Evolutionary conservation across 2,888 invertebrate species (phyloP).

Genomic region (Caenorhabditis uteleia): DNA sequence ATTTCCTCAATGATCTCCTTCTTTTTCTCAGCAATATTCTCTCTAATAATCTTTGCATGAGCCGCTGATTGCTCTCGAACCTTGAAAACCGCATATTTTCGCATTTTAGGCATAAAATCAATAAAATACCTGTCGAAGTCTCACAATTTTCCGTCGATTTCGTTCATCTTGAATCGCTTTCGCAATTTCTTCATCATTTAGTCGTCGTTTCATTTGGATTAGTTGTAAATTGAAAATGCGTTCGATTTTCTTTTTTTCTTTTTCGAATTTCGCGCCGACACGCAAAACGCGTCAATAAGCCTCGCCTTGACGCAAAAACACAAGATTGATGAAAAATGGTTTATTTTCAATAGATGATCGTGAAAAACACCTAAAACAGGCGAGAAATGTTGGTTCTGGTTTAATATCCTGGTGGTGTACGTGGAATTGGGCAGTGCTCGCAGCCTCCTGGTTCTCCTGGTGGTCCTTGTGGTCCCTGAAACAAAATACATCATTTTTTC

Average conservation of each 20-base stretch:
- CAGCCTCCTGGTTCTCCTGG: conserved; percentile 45
- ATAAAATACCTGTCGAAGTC: conserved; percentile 36
- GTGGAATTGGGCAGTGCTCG: conserved; percentile 56
- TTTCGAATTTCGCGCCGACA: conserved; percentile 4
- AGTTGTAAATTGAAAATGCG: not conserved
- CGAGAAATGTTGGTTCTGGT: conserved; percentile 9
- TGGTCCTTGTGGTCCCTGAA: conserved; percentile 46
- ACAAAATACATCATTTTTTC: too few relatives aligned
- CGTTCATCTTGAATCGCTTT: conserved; percentile 34
- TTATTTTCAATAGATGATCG: not conserved
- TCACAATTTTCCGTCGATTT: conserved; percentile 34
- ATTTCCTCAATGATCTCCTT: conserved; percentile 14
- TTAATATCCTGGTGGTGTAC: conserved; percentile 64
- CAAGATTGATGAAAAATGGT: not conserved
- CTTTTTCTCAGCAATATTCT: conserved; percentile 18
- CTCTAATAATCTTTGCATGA: conserved; percentile 23
- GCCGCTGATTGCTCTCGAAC: conserved; percentile 21
- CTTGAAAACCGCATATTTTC: conserved; percentile 9
- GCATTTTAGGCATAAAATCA: conserved; percentile 1
- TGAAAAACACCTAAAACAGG: conserved; percentile 8
- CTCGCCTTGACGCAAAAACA: not conserved
- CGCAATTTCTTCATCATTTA: conserved; percentile 30
- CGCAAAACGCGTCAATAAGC: not conserved
- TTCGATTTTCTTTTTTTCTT: not conserved
- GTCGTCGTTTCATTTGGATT: conserved; percentile 5